Evolutionary conservation across 2,113 vertebrate genomes (phyloP).

Genomic region (Spea bombifrons): DNA sequence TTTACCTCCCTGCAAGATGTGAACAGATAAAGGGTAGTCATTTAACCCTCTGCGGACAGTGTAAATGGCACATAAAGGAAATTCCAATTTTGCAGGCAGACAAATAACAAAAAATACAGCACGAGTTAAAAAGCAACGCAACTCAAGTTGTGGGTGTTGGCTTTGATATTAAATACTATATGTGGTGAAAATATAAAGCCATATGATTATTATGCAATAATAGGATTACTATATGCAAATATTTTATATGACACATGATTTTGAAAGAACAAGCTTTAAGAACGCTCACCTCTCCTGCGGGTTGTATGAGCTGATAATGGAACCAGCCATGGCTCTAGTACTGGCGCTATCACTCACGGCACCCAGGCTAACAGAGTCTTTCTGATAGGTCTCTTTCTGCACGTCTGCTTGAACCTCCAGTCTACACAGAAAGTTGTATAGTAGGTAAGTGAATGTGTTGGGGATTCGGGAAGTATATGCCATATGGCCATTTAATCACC

Average conservation of each 20-base stretch:
- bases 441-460: neutral
- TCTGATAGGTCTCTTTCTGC: slow-evolving; percentile 83
- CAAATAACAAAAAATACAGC: too few species aligned
- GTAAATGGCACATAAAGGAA: neutral
- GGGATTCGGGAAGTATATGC: neutral
- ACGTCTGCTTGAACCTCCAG: slow-evolving; percentile 90
- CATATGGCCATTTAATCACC: neutral
- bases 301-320: slow-evolving; percentile 97
- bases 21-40: neutral
- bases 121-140: too few species aligned
- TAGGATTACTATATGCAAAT: too few species aligned
- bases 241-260: too few species aligned
- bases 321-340: slow-evolving; percentile 97
- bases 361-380: slow-evolving; percentile 91
- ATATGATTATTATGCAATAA: too few species aligned
- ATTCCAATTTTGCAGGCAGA: slow-evolving; percentile 4
- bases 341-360: slow-evolving; percentile 94
- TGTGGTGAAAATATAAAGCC: too few species aligned
- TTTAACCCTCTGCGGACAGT: neutral
- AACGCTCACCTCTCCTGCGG: slow-evolving; percentile 87
- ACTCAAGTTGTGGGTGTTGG: too few species aligned
- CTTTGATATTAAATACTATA: too few species aligned
- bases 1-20: slow-evolving; percentile 83
- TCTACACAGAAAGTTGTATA: slow-evolving; percentile 58
- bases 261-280: too few species aligned